Evolutionary conservation across 2,113 vertebrate species (phyloP).

Genomic region (Petromus typicus): DNA sequence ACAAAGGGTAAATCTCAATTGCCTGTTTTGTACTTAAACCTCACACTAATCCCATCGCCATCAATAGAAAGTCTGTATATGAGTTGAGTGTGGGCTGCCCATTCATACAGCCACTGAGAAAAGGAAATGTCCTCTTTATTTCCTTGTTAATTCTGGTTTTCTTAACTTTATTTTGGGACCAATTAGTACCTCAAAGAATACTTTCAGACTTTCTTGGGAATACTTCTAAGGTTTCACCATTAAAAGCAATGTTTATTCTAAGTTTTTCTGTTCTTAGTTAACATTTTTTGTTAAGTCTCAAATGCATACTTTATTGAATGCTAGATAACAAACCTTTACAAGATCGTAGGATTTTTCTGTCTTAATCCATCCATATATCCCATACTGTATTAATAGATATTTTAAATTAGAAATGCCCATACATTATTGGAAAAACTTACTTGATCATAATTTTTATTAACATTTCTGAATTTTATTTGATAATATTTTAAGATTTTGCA

Average conservation of each 20-base stretch:
- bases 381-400: not conserved
- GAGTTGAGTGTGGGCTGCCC: slow-evolving; percentile 54
- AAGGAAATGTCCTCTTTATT: slow-evolving; percentile 73
- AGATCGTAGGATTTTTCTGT: slow-evolving; percentile 13
- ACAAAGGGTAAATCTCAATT: slow-evolving; percentile 75
- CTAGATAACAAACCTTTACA: slow-evolving; percentile 28
- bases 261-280: slow-evolving; percentile 64
- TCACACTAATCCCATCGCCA: slow-evolving; percentile 77
- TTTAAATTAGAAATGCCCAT: slow-evolving; percentile 33
- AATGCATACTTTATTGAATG: slow-evolving; percentile 60
- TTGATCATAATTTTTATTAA: not conserved
- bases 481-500: slow-evolving; percentile 26
- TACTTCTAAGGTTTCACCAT: slow-evolving; percentile 70
- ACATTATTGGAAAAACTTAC: slow-evolving; percentile 18
- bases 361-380: not conserved
- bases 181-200: slow-evolving; percentile 80
- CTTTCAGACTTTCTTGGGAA: slow-evolving; percentile 71
- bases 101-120: slow-evolving; percentile 64
- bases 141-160: slow-evolving; percentile 68
- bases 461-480: slow-evolving; percentile 20
- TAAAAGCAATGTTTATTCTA: slow-evolving; percentile 65
- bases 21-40: slow-evolving; percentile 77
- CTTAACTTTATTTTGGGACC: slow-evolving; percentile 62
- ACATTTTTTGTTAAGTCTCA: slow-evolving; percentile 36
- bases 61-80: slow-evolving; percentile 67